Base-by-base conservation (phyloP, 2,113 vertebrate species). In the Megaleporinus macrocephalus region DNA sequence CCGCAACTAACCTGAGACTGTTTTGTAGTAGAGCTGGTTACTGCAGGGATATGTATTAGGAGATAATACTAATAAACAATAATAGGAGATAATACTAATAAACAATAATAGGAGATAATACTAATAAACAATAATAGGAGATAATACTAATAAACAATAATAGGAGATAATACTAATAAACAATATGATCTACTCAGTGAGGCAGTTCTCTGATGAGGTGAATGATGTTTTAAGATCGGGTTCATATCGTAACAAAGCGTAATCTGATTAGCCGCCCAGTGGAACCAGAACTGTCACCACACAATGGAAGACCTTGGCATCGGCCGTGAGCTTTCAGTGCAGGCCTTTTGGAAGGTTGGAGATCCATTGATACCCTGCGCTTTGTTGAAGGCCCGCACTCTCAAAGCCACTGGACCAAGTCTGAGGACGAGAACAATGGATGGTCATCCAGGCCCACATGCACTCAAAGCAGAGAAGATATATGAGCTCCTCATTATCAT, bases 351-450 rank as follows among this genome's bases (percentile, higher is more conserved):
- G 13, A 47, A 73, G 6, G 22, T n/a, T 11, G 24, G 63, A 7
- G 66, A 61, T 76, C 57, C 62, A 76, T 20, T 57, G n/a, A 68
- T 59, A 65, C 36, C 73, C 30, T 68, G 47, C n/a, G 41, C 63
- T 22, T 41, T 74, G 71, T 74, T 74, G 27, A 47, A 65, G 24
- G 49, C 12, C 63, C 57, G 26, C 24, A 41, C 55, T 72, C 27
- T 26, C 36, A 70, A n/a, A 74, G 71, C 29, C 71, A 73, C 41
- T 80, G 27, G 15, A 51, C 47, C 33, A n/a, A 66, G 27, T 53
- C 59, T 30, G 63, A 82, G 26, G n/a, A 61, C 33, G 53, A 82
- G 3, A 41, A 76, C 73, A 71, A 76, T 61, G 47, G 11, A 16
- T 27, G 53, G 53, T n/a, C 20, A 22, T 71, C 57, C 53, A 76